Evolutionary conservation across 2,888 invertebrate genomes (phyloP), one percentile per base, ranked within the genome.

Genomic region (Microplitis deprimator): DNA sequence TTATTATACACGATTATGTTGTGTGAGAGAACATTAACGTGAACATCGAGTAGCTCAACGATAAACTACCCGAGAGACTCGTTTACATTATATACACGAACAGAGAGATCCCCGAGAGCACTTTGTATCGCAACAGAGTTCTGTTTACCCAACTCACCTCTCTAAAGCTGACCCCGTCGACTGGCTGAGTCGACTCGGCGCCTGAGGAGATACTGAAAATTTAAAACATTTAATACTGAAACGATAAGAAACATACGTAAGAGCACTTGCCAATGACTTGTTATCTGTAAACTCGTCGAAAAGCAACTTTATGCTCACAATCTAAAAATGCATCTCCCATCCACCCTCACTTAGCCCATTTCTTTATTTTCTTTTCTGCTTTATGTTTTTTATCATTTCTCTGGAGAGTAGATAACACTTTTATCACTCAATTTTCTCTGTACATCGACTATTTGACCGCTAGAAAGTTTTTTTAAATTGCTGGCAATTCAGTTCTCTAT

Each of bases 1-100:
- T 88, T 88, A 88, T 88, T 86, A 87, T 85, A 85, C 87, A 86
- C 88, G 87, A 87, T 87, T 87, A 86, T 86, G 84, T 85, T 83
- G 84, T 82, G 79, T 77, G 77, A 68, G 77, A 80, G 83, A 73
- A 68, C 76, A 77, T 73, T 68, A 62, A 60, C 77, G 77, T 77
- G 79, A 80, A 85, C 86, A 86, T 85, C 86, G 83, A 85, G 85
- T 85, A 83, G 83, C 81, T 83, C 75, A 79, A 77, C 85, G 83
- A 85, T 85, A 85, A 85, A 85, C 83, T 83, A 81, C 78, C 70
- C 76, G n/a, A 13, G 77, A 75, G 77, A 74, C 74, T 71, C 65
- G 72, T 71, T 73, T 62, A 73, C 77, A 76, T 79, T 79, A 74
- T 77, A 71, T 77, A 75, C 71, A 39, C 65, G 69, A 76, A 73